These are phyloP conservation scores for Xyliphius kryptos DNA, from an alignment of 2,113 vertebrate genomes.

Conservation along the genomic window DNA sequence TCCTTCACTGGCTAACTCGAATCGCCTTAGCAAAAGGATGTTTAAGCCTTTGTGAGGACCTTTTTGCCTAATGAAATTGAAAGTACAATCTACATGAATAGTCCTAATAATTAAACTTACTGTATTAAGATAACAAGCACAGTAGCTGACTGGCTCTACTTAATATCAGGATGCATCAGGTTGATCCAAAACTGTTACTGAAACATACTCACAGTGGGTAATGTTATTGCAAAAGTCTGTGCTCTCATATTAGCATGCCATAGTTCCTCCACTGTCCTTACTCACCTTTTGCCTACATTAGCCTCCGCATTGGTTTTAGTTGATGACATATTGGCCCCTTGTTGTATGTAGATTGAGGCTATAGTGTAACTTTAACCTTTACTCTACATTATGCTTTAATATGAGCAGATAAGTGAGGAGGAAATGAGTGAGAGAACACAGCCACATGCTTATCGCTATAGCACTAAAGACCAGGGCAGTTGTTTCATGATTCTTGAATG, in stretches of 20 bases:
- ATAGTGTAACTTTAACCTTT: conserved; percentile 33
- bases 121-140: no score
- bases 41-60: no score
- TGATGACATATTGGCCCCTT: conserved; percentile 33
- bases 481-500: not conserved
- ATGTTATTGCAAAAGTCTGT: not conserved
- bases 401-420: conserved; percentile 33
- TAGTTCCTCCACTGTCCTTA: not conserved
- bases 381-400: conserved; percentile 23
- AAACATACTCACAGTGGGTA: no score
- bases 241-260: not conserved
- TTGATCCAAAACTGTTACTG: no score
- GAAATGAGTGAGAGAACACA: conserved; percentile 36
- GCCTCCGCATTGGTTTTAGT: conserved; percentile 5
- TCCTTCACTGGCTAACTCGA: no score
- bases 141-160: no score
- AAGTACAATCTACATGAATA: no score
- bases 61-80: no score
- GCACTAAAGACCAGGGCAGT: not conserved
- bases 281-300: conserved; percentile 29
- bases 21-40: no score
- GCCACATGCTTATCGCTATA: conserved; percentile 17
- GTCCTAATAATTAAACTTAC: no score
- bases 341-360: conserved; percentile 23
- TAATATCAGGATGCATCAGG: no score